Percentiles rank a stretch among this genome's conserved stretches.
phyloP scores from a whole-genome alignment of 2,113 vertebrate species.

The Alosa alosa region DNA sequence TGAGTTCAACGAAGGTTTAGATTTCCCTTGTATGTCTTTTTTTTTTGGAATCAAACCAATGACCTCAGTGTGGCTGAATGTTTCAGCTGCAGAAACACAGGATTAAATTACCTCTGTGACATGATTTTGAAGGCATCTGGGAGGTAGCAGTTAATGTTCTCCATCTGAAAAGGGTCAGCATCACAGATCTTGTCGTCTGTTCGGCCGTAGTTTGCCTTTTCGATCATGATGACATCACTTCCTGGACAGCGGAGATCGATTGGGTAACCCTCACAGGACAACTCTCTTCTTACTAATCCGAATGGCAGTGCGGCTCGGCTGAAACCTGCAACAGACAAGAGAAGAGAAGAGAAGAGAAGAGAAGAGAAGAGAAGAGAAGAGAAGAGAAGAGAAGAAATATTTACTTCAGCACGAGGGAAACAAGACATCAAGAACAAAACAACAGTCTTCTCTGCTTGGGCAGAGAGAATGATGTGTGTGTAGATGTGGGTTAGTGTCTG shows the following conservation, averaged over 20 bases:
- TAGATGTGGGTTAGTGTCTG: not conserved
- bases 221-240: slow-evolving; percentile 99
- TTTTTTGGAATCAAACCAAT: not conserved
- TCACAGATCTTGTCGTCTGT: slow-evolving; percentile 99
- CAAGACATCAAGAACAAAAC: slow-evolving; percentile 28
- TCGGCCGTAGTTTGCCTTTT: slow-evolving; percentile 96
- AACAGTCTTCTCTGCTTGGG: not conserved
- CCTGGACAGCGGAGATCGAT: slow-evolving; percentile 97
- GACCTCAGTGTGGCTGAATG: not conserved
- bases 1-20: not conserved
- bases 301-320: slow-evolving; percentile 94
- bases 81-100: not conserved
- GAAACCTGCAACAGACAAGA: slow-evolving; percentile 75
- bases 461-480: not conserved
- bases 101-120: slow-evolving; percentile 88
- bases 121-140: slow-evolving; percentile 99
- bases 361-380: too few species aligned
- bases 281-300: slow-evolving; percentile 92
- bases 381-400: slow-evolving; percentile 42
- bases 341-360: not conserved
- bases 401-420: not conserved
- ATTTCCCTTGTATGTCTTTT: not conserved
- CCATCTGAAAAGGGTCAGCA: slow-evolving; percentile 99
- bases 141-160: slow-evolving; percentile 98
- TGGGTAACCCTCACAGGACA: slow-evolving; percentile 97